Evolutionary conservation across 2,113 vertebrate genomes (phyloP).

Genomic region (Tympanuchus pallidicinctus): DNA sequence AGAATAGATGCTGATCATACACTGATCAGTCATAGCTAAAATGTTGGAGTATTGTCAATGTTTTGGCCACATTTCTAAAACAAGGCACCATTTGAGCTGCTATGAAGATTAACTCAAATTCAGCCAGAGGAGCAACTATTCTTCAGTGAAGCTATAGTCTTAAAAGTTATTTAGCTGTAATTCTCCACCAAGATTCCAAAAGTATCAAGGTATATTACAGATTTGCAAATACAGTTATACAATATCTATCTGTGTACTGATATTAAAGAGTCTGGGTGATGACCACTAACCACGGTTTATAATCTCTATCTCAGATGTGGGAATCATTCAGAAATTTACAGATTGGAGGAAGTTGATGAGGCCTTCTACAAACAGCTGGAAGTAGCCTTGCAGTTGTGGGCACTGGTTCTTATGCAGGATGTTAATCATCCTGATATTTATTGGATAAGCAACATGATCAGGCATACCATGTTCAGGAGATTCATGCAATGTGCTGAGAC

Average conservation of each 20-base stretch:
- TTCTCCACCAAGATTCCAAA: neutral
- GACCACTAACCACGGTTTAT: neutral
- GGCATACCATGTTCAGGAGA: no score
- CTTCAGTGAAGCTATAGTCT: neutral
- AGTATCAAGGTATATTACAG: neutral
- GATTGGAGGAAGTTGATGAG: no score
- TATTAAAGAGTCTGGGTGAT: neutral
- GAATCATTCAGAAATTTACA: neutral
- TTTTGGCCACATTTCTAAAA: neutral
- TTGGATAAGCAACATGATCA: no score
- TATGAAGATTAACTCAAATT: neutral
- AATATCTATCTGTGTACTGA: fast-evolving
- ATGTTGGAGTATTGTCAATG: neutral
- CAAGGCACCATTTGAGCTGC: neutral
- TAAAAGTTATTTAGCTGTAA: neutral
- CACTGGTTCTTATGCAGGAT: no score
- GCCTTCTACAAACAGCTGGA: no score
- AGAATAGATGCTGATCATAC: neutral
- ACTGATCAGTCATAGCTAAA: neutral
- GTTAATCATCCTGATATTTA: no score
- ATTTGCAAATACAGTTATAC: neutral
- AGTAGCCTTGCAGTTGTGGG: no score
- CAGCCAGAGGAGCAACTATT: neutral
- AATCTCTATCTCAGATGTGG: neutral
- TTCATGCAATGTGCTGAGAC: no score